Evolutionary conservation across 2,113 vertebrate species (phyloP), one percentile per base, ranked within the genome.

Genomic region (Dasyprocta punctata): DNA sequence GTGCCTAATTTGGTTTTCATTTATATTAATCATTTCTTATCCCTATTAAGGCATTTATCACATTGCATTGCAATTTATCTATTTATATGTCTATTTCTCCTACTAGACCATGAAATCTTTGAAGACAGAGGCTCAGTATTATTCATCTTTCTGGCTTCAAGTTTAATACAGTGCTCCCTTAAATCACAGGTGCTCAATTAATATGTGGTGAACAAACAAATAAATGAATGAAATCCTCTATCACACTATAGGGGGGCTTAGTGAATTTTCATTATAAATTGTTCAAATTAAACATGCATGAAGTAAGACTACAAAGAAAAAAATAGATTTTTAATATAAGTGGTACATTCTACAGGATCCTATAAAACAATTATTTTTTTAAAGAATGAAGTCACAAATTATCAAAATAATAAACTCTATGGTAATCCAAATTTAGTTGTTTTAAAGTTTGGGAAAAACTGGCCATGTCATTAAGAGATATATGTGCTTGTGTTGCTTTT

Each of bases 1-100:
- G 58, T 92, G 86, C 90, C 95, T 97, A 98, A 97, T 97, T 98
- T 97, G 85, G 36, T 90, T 96, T 97, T 97, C 97, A 98, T 96
- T 98, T 97, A 86, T 96, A 96, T 97, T 97, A 98, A 98, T 98
- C 94, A 98, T 96, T 97, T 96, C 80, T 97, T 97, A 95, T 96
- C 94, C 96, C 89, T 95, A 86, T 97, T 96, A 97, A 97, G 96
- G 96, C 90, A 97, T 92, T 97, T 97, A 97, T 95, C 96, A 97
- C 86, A 95, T 63, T 96, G 95, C 85, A 95, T 96, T 96, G 41
- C 81, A 96, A 98, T 98, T 97, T 97, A 96, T 97, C 96, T 98
- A 98, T 97, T 96, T 98, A 94, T 96, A 97, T 1, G 1, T 97
- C 92, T 96, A 14, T 95, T 56, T 97, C 78, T 95, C 60, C 77